Percentiles rank a stretch among this genome's conserved stretches.
phyloP scores from a whole-genome alignment of 2,113 vertebrate species.

The Elanoides forficatus region DNA sequence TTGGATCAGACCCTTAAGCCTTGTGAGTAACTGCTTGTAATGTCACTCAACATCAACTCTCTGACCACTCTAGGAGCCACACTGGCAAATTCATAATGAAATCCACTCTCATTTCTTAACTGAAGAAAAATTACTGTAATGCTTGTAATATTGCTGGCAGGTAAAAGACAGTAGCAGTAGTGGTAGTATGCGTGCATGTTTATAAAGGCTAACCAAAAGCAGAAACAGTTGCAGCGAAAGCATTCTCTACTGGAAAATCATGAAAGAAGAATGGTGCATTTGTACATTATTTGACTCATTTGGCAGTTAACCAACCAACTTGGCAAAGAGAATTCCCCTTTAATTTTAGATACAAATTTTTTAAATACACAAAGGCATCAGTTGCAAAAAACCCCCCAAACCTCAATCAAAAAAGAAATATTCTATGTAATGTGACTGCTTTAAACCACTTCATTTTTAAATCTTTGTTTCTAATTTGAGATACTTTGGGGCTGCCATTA shows the following conservation, averaged over 20 bases:
- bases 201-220: neutral
- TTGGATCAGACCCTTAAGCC: slow-evolving; percentile 18
- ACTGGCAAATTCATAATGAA: neutral
- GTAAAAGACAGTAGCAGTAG: neutral
- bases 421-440: neutral
- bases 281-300: neutral
- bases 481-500: neutral
- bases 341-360: neutral
- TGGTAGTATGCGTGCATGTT: neutral
- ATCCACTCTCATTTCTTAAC: neutral
- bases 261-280: neutral
- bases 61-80: neutral
- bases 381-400: neutral
- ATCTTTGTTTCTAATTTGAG: neutral
- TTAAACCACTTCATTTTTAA: neutral
- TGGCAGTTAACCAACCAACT: neutral
- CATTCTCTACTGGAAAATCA: neutral
- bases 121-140: neutral
- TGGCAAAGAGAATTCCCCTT: neutral
- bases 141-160: neutral
- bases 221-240: neutral
- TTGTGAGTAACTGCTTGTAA: neutral
- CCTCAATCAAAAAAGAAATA: neutral
- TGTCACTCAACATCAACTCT: neutral
- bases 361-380: neutral